Percentiles rank a stretch among this genome's conserved stretches.
These are phyloP conservation scores for Myotis lucifugus DNA, from an alignment of 2,113 vertebrate genomes.

Conservation along the genomic window DNA sequence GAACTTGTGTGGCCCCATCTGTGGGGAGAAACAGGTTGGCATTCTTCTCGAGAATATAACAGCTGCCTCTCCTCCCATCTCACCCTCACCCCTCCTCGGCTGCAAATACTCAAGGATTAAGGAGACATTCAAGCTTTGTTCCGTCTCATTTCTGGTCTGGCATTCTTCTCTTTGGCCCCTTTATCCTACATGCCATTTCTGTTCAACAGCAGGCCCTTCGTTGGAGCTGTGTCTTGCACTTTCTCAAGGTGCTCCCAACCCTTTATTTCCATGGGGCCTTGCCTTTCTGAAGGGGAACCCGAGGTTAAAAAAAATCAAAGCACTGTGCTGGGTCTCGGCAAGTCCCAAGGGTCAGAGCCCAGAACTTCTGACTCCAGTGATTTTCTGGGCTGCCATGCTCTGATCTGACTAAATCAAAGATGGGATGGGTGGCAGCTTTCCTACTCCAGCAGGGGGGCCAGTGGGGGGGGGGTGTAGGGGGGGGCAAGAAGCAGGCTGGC, in stretches of 20 bases:
- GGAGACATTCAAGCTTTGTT: conserved; percentile 80
- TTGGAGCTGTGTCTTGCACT: background rate
- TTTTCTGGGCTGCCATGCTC: background rate
- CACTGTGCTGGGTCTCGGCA: background rate
- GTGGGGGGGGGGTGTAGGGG: background rate
- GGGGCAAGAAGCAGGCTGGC: background rate
- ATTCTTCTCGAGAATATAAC: conserved; percentile 75
- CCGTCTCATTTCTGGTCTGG: conserved; percentile 73
- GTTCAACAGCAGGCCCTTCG: background rate
- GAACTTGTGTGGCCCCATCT: conserved; percentile 66
- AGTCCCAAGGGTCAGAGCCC: background rate
- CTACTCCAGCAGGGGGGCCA: background rate
- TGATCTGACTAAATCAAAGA: background rate
- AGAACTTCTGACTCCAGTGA: background rate
- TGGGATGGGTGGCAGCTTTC: background rate
- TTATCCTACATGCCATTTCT: conserved; percentile 63
- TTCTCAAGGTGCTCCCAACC: conserved; percentile 24
- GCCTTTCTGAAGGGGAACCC: background rate
- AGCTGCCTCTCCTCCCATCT: conserved; percentile 75
- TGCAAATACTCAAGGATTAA: conserved; percentile 79
- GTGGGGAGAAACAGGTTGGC: conserved; percentile 75
- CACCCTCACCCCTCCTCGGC: conserved; percentile 62
- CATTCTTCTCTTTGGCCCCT: conserved; percentile 69
- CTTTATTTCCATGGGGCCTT: background rate
- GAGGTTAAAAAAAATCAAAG: conserved; percentile 4